phyloP scores from a whole-genome alignment of 2,113 vertebrate species.

The Zosterops lateralis region DNA sequence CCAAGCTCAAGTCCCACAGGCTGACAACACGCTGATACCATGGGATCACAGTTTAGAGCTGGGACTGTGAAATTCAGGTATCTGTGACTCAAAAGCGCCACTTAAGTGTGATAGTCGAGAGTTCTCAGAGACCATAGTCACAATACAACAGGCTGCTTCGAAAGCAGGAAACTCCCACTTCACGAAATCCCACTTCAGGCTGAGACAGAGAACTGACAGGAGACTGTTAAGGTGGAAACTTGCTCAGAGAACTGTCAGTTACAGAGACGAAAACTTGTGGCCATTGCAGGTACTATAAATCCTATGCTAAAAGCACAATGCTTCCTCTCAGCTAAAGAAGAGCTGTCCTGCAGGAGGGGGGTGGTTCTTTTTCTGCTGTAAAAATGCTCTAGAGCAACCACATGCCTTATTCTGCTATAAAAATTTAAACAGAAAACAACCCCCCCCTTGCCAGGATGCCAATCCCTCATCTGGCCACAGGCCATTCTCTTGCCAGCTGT shows the following conservation, averaged over 20 bases:
- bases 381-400: neutral
- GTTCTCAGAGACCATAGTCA: neutral
- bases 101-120: accelerated
- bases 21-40: neutral
- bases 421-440: neutral
- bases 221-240: neutral
- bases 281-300: neutral
- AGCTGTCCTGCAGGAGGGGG: neutral
- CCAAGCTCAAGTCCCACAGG: neutral
- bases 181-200: neutral
- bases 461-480: neutral
- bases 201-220: neutral
- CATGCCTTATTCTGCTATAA: neutral
- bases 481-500: accelerated
- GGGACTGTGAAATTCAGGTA: neutral
- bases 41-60: neutral
- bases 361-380: neutral
- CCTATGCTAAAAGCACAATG: neutral
- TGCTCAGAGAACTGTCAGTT: neutral
- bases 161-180: neutral
- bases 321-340: neutral
- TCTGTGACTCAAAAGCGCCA: neutral
- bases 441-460: neutral
- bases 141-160: neutral
- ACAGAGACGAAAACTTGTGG: neutral